Percentiles rank a stretch among this genome's conserved stretches.
phyloP scores from a whole-genome alignment of 2,888 invertebrate species.

The Heteropelma amictum region DNA sequence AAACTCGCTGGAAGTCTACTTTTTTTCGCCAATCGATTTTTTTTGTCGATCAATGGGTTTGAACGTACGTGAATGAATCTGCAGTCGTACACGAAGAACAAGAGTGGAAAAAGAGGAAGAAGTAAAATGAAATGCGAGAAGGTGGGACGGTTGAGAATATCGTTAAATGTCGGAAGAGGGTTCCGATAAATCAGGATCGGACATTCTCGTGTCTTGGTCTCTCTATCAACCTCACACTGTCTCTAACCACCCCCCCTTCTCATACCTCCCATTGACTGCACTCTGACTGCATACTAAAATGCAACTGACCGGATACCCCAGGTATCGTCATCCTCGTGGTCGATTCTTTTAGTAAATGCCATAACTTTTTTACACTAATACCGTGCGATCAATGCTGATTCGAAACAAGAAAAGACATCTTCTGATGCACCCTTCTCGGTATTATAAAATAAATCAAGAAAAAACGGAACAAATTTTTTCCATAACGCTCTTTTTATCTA shows the following conservation, averaged over 20 bases:
- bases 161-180: conserved; percentile 74
- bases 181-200: conserved; percentile 77
- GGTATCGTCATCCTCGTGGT: conserved; percentile 64
- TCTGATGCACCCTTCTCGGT: no score
- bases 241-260: conserved; percentile 61
- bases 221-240: conserved; percentile 45
- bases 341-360: conserved; percentile 55
- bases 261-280: conserved; percentile 67
- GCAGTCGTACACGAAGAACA: background rate
- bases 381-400: conserved; percentile 12
- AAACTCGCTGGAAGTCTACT: no score
- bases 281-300: conserved; percentile 75
- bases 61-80: no score
- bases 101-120: background rate
- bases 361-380: conserved; percentile 43
- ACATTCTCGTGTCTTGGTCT: conserved; percentile 68
- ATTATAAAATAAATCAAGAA: no score
- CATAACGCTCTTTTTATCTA: no score
- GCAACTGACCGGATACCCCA: conserved; percentile 74
- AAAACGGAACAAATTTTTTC: no score
- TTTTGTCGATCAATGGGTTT: no score
- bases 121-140: background rate
- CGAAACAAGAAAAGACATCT: no score
- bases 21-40: no score
- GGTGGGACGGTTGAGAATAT: background rate